Conservation (phyloP, 92 coral and sea anemone species). For the Porites divaricata region DNA sequence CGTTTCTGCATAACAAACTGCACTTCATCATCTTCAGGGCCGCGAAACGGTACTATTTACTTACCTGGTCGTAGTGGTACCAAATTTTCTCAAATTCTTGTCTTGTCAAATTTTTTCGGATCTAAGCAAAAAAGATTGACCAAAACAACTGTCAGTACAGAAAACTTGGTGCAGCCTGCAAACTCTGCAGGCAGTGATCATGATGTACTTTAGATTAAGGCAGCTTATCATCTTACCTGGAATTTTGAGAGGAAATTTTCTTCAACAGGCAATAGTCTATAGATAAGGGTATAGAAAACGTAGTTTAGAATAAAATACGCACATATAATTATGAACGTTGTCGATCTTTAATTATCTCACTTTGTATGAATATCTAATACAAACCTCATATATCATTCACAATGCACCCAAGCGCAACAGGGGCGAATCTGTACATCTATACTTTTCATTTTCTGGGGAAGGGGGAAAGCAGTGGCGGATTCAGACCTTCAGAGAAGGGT, state of each 20-base stretch:
- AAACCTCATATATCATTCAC: too few relatives aligned
- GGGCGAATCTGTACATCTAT: too few relatives aligned
- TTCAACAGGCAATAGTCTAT: slow-evolving; percentile 77
- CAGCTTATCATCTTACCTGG: slow-evolving; percentile 26
- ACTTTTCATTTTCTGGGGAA: too few relatives aligned
- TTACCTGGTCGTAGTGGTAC: slow-evolving; percentile 80
- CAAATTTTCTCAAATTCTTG: slow-evolving; percentile 77
- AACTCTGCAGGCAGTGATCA: too few relatives aligned
- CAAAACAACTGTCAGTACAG: too few relatives aligned
- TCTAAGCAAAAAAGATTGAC: not conserved
- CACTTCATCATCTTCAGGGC: not conserved
- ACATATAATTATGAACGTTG: not conserved
- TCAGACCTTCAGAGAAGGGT: too few relatives aligned
- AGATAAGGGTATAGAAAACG: not conserved
- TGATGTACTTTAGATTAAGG: not conserved
- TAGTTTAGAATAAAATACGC: not conserved
- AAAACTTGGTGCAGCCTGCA: too few relatives aligned
- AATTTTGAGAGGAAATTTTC: slow-evolving; percentile 79
- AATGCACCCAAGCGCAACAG: too few relatives aligned
- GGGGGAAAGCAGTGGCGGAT: too few relatives aligned
- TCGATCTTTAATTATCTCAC: too few relatives aligned
- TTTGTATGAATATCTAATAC: too few relatives aligned
- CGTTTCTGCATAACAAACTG: not conserved
- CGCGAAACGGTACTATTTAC: not conserved
- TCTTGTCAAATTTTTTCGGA: slow-evolving; percentile 63